Conservation (phyloP, 2,797 vertebrate species). For the Cossypha polioptera region DNA sequence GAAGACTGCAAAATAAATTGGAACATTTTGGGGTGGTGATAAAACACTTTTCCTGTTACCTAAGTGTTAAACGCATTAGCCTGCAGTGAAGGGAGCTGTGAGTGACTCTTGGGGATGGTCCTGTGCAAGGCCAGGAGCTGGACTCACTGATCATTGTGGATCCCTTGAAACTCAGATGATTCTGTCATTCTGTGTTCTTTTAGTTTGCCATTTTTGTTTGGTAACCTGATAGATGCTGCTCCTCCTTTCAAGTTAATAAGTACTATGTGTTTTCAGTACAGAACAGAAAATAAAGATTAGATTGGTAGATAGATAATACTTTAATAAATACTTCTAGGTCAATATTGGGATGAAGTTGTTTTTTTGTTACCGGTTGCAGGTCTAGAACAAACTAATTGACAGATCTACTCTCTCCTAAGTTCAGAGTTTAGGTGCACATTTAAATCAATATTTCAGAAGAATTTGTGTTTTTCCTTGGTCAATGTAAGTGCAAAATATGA, state of each 20-base stretch:
- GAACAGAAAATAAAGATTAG: not conserved
- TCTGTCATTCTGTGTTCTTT: not conserved
- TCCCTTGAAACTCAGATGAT: not conserved
- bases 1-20: not conserved
- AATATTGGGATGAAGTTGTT: not conserved
- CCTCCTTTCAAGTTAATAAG: not conserved
- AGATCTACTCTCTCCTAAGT: not conserved
- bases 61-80: not conserved
- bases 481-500: not conserved
- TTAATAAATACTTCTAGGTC: not conserved
- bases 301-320: not conserved
- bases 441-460: not conserved
- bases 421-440: not conserved
- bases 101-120: not conserved
- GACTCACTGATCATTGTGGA: not conserved
- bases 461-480: not conserved
- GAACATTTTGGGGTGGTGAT: fast-evolving
- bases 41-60: not conserved
- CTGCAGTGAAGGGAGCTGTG: not conserved
- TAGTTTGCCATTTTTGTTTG: not conserved
- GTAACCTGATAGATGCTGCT: not conserved
- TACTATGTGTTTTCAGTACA: not conserved
- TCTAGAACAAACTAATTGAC: not conserved
- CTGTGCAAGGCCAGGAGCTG: not conserved
- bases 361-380: not conserved